phyloP scores from a whole-genome alignment of 2,888 invertebrate species.

The Ferrisia virgata region DNA sequence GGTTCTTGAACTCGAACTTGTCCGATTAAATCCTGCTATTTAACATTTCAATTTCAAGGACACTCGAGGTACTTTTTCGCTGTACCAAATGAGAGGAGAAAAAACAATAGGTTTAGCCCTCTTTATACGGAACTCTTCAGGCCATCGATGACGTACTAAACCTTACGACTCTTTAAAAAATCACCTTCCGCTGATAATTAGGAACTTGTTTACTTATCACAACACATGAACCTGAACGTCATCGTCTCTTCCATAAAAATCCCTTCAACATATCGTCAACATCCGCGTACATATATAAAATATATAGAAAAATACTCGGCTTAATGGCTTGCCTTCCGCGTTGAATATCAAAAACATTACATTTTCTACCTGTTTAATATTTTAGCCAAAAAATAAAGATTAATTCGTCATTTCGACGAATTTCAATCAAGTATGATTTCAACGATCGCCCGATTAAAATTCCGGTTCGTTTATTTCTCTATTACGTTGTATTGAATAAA shows the following conservation, averaged over 20 bases:
- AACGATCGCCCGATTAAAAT: background rate
- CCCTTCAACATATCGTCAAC: background rate
- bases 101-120: background rate
- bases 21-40: background rate
- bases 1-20: background rate
- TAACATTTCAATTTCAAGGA: background rate
- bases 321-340: background rate
- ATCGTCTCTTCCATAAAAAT: background rate
- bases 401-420: background rate
- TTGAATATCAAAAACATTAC: background rate
- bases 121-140: background rate
- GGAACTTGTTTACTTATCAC: background rate
- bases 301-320: no score
- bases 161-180: background rate
- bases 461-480: background rate
- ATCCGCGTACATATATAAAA: background rate
- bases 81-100: background rate
- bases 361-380: background rate
- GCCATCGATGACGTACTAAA: background rate
- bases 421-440: background rate
- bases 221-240: background rate
- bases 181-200: background rate
- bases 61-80: background rate
- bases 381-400: background rate
- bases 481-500: background rate